phyloP scores from a whole-genome alignment of 2,797 vertebrate species.

The Atherinosoma microstoma region DNA sequence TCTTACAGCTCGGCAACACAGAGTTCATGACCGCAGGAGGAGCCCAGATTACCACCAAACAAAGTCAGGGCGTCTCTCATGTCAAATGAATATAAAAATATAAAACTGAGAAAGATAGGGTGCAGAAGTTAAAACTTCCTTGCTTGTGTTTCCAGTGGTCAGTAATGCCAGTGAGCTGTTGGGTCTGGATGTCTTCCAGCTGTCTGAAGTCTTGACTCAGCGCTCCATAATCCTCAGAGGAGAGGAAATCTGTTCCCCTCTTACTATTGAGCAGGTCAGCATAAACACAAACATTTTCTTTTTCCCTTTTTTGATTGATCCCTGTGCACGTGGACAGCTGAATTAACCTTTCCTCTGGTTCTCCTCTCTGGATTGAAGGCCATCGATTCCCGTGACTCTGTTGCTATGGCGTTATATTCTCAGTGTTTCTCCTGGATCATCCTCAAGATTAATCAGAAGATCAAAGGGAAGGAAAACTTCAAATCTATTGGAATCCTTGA shows the following conservation, averaged over 20 bases:
- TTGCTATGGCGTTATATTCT: slow-evolving; percentile 94
- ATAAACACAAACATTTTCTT: slow-evolving; percentile 15
- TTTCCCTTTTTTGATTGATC: not conserved
- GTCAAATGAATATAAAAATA: not conserved
- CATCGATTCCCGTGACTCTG: slow-evolving; percentile 91
- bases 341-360: not conserved
- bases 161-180: slow-evolving; percentile 89
- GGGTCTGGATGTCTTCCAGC: slow-evolving; percentile 91
- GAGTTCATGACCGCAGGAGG: slow-evolving; percentile 96
- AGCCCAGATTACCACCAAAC: slow-evolving; percentile 92
- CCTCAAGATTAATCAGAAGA: slow-evolving; percentile 91
- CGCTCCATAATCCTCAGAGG: slow-evolving; percentile 94
- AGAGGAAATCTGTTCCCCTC: slow-evolving; percentile 94
- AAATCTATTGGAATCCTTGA: slow-evolving; percentile 95
- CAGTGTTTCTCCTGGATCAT: slow-evolving; percentile 97
- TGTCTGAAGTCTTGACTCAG: slow-evolving; percentile 93
- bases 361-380: slow-evolving; percentile 79
- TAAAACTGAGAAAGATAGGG: not conserved
- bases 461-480: slow-evolving; percentile 94
- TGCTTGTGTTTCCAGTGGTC: slow-evolving; percentile 80
- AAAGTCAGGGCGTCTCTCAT: slow-evolving; percentile 76
- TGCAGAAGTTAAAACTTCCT: slow-evolving; percentile 6
- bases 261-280: slow-evolving; percentile 92
- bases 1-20: slow-evolving; percentile 91
- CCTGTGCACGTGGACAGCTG: not conserved